Evolutionary conservation across 1,140 invertebrate species (phyloP).

Genomic region (Microplitis demolitor): DNA sequence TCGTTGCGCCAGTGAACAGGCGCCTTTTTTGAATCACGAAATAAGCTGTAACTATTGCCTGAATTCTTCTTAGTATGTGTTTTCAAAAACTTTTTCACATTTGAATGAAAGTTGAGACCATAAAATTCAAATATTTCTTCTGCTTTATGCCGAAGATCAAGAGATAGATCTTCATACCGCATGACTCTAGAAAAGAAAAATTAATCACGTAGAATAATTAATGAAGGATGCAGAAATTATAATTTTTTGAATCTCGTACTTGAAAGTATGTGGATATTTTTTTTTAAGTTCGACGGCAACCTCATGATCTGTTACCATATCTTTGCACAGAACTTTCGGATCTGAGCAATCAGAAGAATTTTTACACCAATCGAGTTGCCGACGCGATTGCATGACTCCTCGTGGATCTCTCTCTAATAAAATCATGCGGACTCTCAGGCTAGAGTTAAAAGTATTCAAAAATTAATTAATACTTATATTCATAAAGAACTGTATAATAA

Average conservation of each 20-base stretch:
- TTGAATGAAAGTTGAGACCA: slow-evolving; percentile 72
- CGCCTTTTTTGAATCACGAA: slow-evolving; percentile 78
- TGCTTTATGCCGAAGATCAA: slow-evolving; percentile 70
- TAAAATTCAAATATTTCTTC: slow-evolving; percentile 77
- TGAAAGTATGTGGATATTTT: slow-evolving; percentile 74
- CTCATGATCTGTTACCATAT: slow-evolving; percentile 81
- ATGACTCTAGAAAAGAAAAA: slow-evolving; percentile 52
- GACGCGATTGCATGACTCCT: slow-evolving; percentile 82
- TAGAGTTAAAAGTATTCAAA: slow-evolving; percentile 41
- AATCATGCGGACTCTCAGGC: slow-evolving; percentile 77
- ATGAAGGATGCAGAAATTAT: neutral
- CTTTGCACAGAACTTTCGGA: slow-evolving; percentile 75
- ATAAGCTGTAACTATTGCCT: slow-evolving; percentile 82
- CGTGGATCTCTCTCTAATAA: slow-evolving; percentile 83
- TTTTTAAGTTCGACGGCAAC: slow-evolving; percentile 72
- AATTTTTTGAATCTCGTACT: slow-evolving; percentile 71
- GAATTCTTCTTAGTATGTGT: slow-evolving; percentile 79
- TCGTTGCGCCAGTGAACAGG: slow-evolving; percentile 85
- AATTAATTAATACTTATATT: slow-evolving; percentile 40
- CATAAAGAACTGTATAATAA: too few species aligned
- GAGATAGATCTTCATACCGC: slow-evolving; percentile 83
- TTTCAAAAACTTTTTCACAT: slow-evolving; percentile 75
- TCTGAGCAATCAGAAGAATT: slow-evolving; percentile 81
- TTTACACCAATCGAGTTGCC: slow-evolving; percentile 83
- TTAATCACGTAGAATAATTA: slow-evolving; percentile 69